Percentiles rank a stretch among this genome's conserved stretches.
These are phyloP conservation scores for Tapera naevia DNA, from an alignment of 2,797 vertebrate species.

Conservation along the genomic window DNA sequence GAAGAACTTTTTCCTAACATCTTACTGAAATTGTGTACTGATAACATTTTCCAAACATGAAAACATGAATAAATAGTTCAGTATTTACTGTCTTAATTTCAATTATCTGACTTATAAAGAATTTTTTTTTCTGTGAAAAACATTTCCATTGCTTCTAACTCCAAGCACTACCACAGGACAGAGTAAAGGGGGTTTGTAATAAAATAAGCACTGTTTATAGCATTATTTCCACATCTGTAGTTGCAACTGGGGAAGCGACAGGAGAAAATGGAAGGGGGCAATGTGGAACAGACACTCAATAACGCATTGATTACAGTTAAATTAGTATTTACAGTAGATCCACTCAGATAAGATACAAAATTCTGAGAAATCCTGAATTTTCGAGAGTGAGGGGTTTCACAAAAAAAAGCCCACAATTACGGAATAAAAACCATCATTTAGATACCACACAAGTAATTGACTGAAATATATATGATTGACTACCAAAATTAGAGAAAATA, in stretches of 20 bases:
- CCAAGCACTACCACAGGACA: neutral
- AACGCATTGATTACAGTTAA: neutral
- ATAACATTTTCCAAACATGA: neutral
- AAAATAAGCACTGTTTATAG: neutral
- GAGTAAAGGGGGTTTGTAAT: neutral
- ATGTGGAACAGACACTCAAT: neutral
- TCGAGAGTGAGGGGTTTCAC: rapidly evolving
- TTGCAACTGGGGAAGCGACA: neutral
- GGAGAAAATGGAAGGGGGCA: neutral
- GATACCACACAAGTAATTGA: neutral
- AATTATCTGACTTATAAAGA: neutral
- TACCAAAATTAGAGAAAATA: neutral
- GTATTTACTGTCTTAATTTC: neutral
- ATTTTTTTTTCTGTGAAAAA: neutral
- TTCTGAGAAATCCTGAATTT: neutral
- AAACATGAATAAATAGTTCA: neutral
- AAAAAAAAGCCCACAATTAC: neutral
- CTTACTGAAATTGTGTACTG: neutral
- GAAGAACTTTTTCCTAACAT: too few relatives aligned
- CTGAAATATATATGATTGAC: neutral
- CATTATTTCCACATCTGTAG: neutral
- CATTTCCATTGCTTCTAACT: neutral
- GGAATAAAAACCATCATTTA: neutral
- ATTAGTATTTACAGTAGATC: neutral
- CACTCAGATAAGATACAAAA: neutral